Evolutionary conservation across 2,113 vertebrate genomes (phyloP).

Genomic region (Fulmarus glacialis): DNA sequence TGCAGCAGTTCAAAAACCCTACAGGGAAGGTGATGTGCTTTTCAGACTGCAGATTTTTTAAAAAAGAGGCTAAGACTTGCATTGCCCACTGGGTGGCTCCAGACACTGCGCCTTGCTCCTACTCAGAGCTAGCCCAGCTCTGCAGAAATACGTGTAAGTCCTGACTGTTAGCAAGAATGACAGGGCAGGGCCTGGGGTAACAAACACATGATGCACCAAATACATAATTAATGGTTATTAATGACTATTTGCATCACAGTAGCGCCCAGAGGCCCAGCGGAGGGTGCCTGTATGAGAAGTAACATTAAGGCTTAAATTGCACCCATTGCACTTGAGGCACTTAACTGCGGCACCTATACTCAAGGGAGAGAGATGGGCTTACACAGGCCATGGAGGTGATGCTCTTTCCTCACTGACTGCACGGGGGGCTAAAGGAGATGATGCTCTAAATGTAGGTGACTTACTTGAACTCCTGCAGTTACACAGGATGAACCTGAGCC

Average conservation of each 20-base stretch:
- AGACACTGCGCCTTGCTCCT: neutral
- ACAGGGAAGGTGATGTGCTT: neutral
- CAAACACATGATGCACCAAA: neutral
- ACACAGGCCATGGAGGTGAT: neutral
- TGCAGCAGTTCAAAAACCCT: neutral
- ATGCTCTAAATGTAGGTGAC: neutral
- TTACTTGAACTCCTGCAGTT: neutral
- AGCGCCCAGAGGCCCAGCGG: neutral
- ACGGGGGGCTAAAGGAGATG: neutral
- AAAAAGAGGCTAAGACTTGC: neutral
- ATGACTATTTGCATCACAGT: neutral
- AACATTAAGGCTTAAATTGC: neutral
- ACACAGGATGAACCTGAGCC: neutral
- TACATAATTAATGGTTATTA: neutral
- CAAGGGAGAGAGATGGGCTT: neutral
- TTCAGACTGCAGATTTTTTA: neutral
- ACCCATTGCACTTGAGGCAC: neutral
- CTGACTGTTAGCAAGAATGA: neutral
- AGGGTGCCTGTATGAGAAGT: neutral
- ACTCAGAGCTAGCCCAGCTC: neutral
- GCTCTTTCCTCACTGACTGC: neutral
- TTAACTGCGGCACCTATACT: neutral
- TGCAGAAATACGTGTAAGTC: neutral
- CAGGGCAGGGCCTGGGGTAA: neutral
- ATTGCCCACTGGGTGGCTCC: conserved; percentile 27